Evolutionary conservation across 2,888 invertebrate genomes (phyloP).

Genomic region (Serripes groenlandicus): DNA sequence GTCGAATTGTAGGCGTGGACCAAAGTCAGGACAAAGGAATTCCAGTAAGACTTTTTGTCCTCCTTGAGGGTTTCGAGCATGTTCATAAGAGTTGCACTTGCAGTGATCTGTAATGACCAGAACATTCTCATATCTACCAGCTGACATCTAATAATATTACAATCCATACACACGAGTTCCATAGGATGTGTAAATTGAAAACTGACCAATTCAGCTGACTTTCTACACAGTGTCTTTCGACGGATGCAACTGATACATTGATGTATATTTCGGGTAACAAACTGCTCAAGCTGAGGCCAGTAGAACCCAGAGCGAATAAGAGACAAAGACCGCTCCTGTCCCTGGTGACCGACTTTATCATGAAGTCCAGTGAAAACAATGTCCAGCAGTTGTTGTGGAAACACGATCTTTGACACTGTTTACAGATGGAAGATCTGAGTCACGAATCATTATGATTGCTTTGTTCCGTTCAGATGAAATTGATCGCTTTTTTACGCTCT

Average conservation of each 20-base stretch:
- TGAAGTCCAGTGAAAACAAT: conserved; percentile 19
- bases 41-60: not conserved
- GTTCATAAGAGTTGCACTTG: not conserved
- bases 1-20: not conserved
- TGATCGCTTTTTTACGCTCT: too few species aligned
- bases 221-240: conserved; percentile 1
- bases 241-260: conserved; percentile 16
- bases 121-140: not conserved
- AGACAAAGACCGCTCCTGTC: conserved; percentile 42
- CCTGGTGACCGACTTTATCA: conserved; percentile 23
- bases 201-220: not conserved
- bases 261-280: not conserved
- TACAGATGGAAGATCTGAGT: too few species aligned
- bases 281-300: conserved; percentile 30
- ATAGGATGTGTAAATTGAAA: not conserved
- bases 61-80: conserved; percentile 12
- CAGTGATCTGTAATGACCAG: not conserved
- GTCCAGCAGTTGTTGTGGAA: not conserved
- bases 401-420: too few species aligned
- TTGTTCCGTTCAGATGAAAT: too few species aligned
- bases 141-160: not conserved
- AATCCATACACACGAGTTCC: not conserved
- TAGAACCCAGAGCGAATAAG: conserved; percentile 21
- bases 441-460: too few species aligned
- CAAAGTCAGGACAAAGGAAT: not conserved